These are phyloP conservation scores for Sebastes schlegelii DNA, from an alignment of 2,113 vertebrate species.

Conservation along the genomic window DNA sequence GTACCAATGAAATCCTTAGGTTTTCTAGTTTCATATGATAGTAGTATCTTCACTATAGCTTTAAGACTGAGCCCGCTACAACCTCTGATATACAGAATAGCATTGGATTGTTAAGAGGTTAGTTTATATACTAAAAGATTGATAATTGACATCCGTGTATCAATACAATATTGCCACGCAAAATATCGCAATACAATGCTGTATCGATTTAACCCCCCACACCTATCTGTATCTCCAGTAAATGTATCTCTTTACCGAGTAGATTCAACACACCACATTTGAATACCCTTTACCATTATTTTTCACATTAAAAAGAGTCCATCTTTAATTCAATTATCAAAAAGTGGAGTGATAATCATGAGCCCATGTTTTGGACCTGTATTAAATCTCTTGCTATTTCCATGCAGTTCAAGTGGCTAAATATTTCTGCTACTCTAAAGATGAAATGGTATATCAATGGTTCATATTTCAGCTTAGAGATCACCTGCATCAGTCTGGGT, in stretches of 20 bases:
- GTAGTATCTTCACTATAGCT: no score
- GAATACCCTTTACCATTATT: neutral
- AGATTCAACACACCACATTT: neutral
- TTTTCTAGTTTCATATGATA: no score
- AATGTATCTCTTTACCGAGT: neutral
- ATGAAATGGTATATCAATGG: neutral
- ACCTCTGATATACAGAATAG: no score
- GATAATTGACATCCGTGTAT: no score
- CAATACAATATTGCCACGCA: no score
- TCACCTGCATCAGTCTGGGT: constrained; percentile 27
- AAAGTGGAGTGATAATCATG: neutral
- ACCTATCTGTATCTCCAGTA: neutral
- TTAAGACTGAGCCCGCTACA: no score
- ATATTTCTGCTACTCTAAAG: constrained; percentile 8
- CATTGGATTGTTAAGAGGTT: no score
- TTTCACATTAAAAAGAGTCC: neutral
- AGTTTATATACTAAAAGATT: no score
- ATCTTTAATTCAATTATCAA: neutral
- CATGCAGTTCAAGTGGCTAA: neutral
- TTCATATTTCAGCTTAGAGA: constrained; percentile 13
- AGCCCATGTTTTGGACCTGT: neutral
- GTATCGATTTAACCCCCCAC: no score
- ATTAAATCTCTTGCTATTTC: neutral
- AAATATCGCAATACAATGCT: no score
- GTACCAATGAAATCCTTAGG: no score